These are phyloP conservation scores for Phasianus colchicus DNA, from an alignment of 2,113 vertebrate genomes.

Conservation along the genomic window DNA sequence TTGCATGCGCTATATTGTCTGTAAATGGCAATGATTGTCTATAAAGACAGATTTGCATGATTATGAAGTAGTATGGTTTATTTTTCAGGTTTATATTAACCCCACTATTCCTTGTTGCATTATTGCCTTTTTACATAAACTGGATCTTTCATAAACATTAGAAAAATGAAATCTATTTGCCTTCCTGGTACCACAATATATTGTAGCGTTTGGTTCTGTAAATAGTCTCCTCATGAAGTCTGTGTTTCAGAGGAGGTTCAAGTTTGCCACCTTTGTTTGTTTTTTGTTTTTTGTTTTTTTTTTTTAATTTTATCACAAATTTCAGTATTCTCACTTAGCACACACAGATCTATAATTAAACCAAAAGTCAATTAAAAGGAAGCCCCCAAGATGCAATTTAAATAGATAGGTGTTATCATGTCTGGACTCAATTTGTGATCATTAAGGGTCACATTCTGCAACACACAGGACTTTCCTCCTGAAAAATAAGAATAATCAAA, in stretches of 20 bases:
- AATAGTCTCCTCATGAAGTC: neutral
- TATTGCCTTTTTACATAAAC: neutral
- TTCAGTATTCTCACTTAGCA: neutral
- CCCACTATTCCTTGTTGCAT: neutral
- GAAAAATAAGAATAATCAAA: neutral
- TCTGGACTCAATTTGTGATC: neutral
- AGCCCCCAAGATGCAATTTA: neutral
- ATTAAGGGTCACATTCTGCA: neutral
- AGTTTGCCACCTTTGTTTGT: neutral
- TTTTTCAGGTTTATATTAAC: conserved; percentile 52
- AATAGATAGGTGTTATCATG: neutral
- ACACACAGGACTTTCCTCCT: neutral
- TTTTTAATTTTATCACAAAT: neutral
- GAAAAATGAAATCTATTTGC: neutral
- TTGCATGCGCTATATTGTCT: conserved; percentile 81
- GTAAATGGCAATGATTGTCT: conserved; percentile 71
- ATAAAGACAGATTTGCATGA: conserved; percentile 60
- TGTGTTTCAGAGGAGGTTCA: neutral
- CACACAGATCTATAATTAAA: neutral
- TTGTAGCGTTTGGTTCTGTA: neutral
- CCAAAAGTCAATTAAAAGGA: neutral
- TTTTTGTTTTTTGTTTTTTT: no score
- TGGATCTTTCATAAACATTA: conserved; percentile 16
- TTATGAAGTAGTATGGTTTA: conserved; percentile 29
- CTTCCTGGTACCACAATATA: neutral